phyloP scores from a whole-genome alignment of 1,140 invertebrate genomes.

The Eufriesea mexicana region DNA sequence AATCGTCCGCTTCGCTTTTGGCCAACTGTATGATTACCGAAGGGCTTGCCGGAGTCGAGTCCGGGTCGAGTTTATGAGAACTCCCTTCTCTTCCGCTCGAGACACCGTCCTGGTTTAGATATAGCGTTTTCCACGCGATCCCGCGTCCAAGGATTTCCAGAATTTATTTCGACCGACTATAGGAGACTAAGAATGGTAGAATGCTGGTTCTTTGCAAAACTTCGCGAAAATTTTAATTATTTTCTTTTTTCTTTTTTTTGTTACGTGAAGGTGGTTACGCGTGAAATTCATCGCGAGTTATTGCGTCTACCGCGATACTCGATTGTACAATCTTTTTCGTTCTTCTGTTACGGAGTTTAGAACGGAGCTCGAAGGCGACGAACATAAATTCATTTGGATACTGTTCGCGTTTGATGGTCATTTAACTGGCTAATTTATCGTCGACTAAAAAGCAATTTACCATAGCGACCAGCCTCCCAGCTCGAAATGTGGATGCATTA shows the following conservation, averaged over 20 bases:
- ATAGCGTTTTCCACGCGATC: too few relatives aligned
- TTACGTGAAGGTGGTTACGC: too few relatives aligned
- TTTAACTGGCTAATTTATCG: background rate
- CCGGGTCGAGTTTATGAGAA: background rate
- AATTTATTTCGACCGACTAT: too few relatives aligned
- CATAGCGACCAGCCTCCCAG: background rate
- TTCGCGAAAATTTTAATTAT: too few relatives aligned
- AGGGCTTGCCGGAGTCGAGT: background rate
- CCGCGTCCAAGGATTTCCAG: too few relatives aligned
- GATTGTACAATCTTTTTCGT: background rate
- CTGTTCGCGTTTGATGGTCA: background rate
- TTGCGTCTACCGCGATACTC: too few relatives aligned
- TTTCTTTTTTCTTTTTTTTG: too few relatives aligned
- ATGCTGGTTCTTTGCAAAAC: too few relatives aligned
- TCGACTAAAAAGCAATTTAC: background rate
- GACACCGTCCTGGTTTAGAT: too few relatives aligned
- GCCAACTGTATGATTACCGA: background rate
- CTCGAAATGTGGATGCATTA: background rate
- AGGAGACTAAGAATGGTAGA: too few relatives aligned
- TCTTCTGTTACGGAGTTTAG: background rate
- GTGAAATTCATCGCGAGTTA: too few relatives aligned
- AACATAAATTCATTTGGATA: background rate
- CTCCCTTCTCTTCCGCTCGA: background rate
- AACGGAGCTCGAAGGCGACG: background rate
- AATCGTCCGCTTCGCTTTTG: constrained; percentile 21